Percentiles rank a stretch among this genome's conserved stretches.
Conservation (phyloP, 2,797 vertebrate genomes). For the Chiloscyllium punctatum region DNA sequence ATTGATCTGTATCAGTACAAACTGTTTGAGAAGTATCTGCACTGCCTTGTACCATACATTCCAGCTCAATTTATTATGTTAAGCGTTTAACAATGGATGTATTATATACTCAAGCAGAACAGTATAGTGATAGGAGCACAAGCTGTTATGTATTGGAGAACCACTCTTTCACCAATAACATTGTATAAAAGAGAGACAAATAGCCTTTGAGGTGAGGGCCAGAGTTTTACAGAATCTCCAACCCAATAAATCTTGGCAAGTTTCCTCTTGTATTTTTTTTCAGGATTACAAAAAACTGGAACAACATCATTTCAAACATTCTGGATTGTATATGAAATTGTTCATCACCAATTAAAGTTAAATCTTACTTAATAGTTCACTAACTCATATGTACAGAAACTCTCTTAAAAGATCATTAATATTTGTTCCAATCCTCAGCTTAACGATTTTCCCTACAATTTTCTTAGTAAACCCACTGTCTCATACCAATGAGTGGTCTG, state of each 20-base stretch:
- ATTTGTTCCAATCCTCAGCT: neutral
- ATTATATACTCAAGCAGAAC: slow-evolving; percentile 8
- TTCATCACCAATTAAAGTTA: neutral
- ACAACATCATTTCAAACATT: neutral
- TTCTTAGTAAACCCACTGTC: neutral
- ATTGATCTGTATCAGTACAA: neutral
- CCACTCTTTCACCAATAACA: neutral
- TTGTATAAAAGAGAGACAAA: neutral
- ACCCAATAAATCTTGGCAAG: neutral
- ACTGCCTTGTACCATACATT: slow-evolving; percentile 24
- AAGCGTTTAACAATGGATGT: neutral
- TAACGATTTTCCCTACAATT: neutral
- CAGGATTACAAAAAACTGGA: neutral
- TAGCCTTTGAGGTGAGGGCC: neutral
- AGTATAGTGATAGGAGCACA: neutral
- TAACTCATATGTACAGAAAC: neutral
- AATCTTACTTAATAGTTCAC: neutral
- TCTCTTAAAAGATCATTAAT: neutral
- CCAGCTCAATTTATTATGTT: neutral
- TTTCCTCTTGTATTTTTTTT: neutral
- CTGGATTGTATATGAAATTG: neutral
- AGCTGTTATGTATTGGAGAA: neutral
- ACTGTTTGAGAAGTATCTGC: neutral
- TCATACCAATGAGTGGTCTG: neutral
- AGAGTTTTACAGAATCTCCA: neutral